Conservation (phyloP, 2,113 vertebrate genomes). For the Psammodynastes pulverulentus region DNA sequence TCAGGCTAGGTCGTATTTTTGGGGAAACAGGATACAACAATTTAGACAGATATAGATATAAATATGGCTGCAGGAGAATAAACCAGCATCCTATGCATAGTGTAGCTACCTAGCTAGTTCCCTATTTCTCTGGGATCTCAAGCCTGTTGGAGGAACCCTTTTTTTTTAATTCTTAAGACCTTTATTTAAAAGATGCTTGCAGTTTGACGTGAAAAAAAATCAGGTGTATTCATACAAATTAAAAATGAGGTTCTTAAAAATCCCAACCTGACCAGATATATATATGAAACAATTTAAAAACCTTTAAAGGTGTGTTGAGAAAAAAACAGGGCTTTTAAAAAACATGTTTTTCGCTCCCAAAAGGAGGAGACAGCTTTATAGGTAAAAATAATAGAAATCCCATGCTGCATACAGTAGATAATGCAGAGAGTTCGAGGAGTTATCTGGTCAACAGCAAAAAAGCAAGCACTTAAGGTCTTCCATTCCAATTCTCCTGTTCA, state of each 20-base stretch:
- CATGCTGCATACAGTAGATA: slow-evolving; percentile 98
- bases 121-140: not conserved
- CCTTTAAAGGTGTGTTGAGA: slow-evolving; percentile 99
- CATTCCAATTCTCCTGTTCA: no score
- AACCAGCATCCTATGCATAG: not conserved
- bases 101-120: not conserved
- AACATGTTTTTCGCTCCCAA: slow-evolving; percentile 95
- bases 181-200: slow-evolving; percentile 89
- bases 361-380: slow-evolving; percentile 89
- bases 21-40: no score
- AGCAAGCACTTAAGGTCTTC: no score
- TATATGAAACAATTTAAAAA: slow-evolving; percentile 98
- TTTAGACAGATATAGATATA: not conserved
- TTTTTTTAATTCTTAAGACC: slow-evolving; percentile 86
- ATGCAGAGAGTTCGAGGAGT: slow-evolving; percentile 95
- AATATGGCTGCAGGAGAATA: not conserved
- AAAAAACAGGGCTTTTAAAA: slow-evolving; percentile 99
- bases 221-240: slow-evolving; percentile 88
- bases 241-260: slow-evolving; percentile 99
- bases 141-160: not conserved
- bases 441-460: no score
- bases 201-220: slow-evolving; percentile 86
- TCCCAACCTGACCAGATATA: slow-evolving; percentile 99
- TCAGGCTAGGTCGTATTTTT: no score
- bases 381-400: slow-evolving; percentile 98